These are phyloP conservation scores for Leptopilina syphax DNA, from an alignment of 2,888 invertebrate genomes.

Conservation along the genomic window DNA sequence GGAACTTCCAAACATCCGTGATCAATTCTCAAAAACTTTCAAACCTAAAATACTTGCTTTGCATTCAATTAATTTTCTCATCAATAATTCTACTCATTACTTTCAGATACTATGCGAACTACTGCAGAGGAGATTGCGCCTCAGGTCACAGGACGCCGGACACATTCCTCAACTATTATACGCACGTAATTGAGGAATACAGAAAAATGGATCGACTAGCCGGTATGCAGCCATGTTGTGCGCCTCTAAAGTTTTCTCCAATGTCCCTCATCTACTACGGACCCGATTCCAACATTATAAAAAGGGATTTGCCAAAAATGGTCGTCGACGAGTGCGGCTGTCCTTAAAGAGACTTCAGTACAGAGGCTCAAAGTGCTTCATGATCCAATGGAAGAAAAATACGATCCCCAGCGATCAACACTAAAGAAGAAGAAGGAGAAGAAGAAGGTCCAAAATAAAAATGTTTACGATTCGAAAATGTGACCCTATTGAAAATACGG, in stretches of 20 bases:
- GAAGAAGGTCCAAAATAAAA: conserved; percentile 3
- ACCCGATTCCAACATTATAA: conserved; percentile 92
- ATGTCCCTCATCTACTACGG: conserved; percentile 96
- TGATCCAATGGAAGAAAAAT: conserved; percentile 1
- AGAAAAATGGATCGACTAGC: conserved; percentile 85
- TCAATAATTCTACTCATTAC: conserved; percentile 25
- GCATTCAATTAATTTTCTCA: not conserved
- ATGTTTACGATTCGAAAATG: not conserved
- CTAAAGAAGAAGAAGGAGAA: not conserved
- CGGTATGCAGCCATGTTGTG: conserved; percentile 94
- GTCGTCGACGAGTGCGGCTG: conserved; percentile 97
- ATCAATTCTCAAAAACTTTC: too few relatives aligned
- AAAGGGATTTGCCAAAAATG: conserved; percentile 96
- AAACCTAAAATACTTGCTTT: too few relatives aligned
- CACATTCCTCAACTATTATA: conserved; percentile 91
- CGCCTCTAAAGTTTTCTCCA: conserved; percentile 93
- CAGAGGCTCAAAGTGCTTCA: conserved; percentile 27
- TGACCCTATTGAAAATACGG: not conserved
- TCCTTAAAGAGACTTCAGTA: conserved; percentile 79
- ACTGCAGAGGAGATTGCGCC: conserved; percentile 93
- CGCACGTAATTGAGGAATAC: conserved; percentile 94
- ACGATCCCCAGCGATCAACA: conserved; percentile 31
- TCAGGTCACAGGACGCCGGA: conserved; percentile 87
- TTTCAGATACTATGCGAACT: conserved; percentile 90
- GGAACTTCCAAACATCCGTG: too few relatives aligned